Conservation (phyloP, 1,140 invertebrate genomes). For the Melipona quadrifasciata region DNA sequence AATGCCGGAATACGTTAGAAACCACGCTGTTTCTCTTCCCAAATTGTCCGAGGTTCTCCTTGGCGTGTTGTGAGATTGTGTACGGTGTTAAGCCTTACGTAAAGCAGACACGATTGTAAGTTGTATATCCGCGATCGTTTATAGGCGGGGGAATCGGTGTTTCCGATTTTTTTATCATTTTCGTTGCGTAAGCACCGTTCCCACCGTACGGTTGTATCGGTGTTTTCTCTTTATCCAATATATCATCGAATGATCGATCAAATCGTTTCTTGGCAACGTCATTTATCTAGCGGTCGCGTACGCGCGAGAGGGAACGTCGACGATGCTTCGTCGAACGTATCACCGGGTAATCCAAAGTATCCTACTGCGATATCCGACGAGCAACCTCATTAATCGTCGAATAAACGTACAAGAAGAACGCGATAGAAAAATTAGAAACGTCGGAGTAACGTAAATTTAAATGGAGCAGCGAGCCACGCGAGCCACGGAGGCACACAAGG, state of each 20-base stretch:
- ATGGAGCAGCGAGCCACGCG: background rate
- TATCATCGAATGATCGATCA: constrained; percentile 22
- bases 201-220: constrained; percentile 32
- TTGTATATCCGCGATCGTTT: background rate
- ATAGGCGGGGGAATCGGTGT: background rate
- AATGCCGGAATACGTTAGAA: background rate
- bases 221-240: constrained; percentile 30
- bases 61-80: background rate
- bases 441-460: no score
- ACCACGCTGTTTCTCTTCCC: background rate
- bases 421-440: background rate
- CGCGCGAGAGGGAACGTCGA: background rate
- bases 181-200: constrained; percentile 34
- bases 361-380: constrained; percentile 30
- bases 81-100: background rate
- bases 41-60: background rate
- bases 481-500: background rate
- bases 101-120: background rate
- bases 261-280: constrained; percentile 33
- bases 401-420: background rate
- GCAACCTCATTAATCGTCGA: constrained; percentile 32
- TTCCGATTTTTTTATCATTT: constrained; percentile 7
- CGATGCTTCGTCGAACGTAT: background rate
- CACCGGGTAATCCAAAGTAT: background rate
- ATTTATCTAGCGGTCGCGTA: constrained; percentile 35